These are phyloP conservation scores for Spongilla lacustris DNA, from an alignment of 37 sponge, comb jelly and placozoan genomes.

Conservation along the genomic window DNA sequence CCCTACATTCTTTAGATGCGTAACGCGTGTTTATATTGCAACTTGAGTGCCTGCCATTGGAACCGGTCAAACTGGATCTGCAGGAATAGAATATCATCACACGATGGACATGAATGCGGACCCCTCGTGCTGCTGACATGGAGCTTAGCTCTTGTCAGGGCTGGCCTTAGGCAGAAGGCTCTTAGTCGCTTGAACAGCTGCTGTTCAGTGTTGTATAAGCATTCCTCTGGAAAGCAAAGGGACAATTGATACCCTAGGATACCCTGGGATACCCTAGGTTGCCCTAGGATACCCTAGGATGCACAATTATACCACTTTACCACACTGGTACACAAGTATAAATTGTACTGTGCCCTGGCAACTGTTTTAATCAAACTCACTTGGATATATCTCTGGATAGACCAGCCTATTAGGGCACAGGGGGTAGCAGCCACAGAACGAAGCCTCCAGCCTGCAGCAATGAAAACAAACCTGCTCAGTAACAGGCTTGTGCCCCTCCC, in stretches of 20 bases:
- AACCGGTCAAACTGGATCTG: neutral
- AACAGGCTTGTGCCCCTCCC: neutral
- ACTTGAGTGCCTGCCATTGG: neutral
- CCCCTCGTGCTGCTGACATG: neutral
- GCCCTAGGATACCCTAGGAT: too few species aligned
- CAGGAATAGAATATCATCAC: neutral
- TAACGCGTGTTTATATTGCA: neutral
- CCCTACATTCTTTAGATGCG: too few species aligned
- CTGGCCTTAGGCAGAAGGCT: constrained; percentile 75
- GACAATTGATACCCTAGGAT: too few species aligned
- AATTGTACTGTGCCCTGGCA: neutral
- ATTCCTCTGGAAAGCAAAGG: constrained; percentile 52
- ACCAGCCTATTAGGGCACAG: constrained; percentile 91
- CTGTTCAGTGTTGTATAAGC: constrained; percentile 83
- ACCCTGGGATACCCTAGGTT: too few species aligned
- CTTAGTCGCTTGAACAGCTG: constrained; percentile 83
- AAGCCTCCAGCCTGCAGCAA: constrained; percentile 78
- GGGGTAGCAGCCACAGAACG: constrained; percentile 82
- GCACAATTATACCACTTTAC: too few species aligned
- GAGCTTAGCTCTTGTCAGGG: constrained; percentile 23
- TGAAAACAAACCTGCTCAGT: neutral
- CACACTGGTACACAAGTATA: neutral
- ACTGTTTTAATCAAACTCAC: constrained; percentile 6
- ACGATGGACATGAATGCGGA: too few species aligned
- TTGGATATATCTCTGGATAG: constrained; percentile 91